phyloP scores from a whole-genome alignment of 2,888 invertebrate genomes.

The Rosalia funebris region DNA sequence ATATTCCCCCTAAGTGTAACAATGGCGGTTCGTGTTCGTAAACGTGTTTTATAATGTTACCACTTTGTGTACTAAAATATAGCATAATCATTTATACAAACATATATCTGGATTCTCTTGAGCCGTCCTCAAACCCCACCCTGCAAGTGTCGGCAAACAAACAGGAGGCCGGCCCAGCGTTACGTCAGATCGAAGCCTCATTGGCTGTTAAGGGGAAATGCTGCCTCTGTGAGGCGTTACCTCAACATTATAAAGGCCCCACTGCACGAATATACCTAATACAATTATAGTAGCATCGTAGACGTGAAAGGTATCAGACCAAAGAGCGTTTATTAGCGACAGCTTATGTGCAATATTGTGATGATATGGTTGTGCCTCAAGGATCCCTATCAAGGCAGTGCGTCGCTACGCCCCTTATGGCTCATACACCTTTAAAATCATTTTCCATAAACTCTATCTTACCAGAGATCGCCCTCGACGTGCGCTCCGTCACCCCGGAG shows the following conservation, averaged over 20 bases:
- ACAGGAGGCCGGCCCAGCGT: conserved; percentile 40
- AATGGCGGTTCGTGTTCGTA: conserved; percentile 39
- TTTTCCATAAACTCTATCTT: conserved; percentile 86
- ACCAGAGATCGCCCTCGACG: conserved; percentile 58
- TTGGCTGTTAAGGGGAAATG: conserved; percentile 33
- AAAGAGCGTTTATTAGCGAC: neutral
- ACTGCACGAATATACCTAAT: conserved; percentile 44
- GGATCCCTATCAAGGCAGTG: conserved; percentile 35
- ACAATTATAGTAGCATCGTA: conserved; percentile 41
- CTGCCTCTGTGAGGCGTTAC: conserved; percentile 44
- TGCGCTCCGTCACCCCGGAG: conserved; percentile 29
- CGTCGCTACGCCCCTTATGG: conserved; percentile 60
- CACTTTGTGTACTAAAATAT: conserved; percentile 47
- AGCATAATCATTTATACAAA: conserved; percentile 46
- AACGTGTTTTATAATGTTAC: conserved; percentile 40
- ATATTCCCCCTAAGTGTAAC: conserved; percentile 26
- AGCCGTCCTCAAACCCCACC: conserved; percentile 46
- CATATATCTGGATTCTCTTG: conserved; percentile 36
- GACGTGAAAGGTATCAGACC: conserved; percentile 38
- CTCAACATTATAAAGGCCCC: conserved; percentile 45
- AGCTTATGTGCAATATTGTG: conserved; percentile 25
- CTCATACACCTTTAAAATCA: conserved; percentile 73
- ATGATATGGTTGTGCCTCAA: conserved; percentile 48
- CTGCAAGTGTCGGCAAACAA: conserved; percentile 49
- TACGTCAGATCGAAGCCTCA: conserved; percentile 29